Percentiles rank a stretch among this genome's conserved stretches.
These are phyloP conservation scores for Paracentrotus lividus DNA, from an alignment of 53 echinoderm and acorn worm species.

Conservation along the genomic window DNA sequence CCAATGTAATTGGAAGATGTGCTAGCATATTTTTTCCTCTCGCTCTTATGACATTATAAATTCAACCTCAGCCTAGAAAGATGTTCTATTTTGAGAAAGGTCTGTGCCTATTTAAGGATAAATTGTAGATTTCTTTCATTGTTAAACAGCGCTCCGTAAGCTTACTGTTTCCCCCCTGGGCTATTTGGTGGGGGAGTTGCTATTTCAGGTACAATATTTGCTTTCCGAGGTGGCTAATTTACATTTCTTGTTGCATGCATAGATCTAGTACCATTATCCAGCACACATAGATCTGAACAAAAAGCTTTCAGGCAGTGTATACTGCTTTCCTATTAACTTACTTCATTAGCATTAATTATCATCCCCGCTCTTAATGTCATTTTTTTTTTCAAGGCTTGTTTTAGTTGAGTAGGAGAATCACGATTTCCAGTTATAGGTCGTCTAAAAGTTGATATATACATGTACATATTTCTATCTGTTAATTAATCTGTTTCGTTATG, in stretches of 20 bases:
- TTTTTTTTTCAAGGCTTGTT: neutral
- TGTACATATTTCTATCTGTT: neutral
- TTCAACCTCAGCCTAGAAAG: constrained; percentile 26
- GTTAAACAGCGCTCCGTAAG: neutral
- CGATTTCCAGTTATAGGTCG: neutral
- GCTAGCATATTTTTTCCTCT: neutral
- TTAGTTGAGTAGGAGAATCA: neutral
- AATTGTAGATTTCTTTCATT: constrained; percentile 4
- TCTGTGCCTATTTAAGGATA: neutral
- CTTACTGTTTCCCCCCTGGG: neutral
- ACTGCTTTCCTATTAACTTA: neutral
- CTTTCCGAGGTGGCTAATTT: constrained; percentile 3
- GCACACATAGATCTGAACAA: neutral
- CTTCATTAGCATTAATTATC: neutral
- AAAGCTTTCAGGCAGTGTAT: neutral
- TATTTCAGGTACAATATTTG: constrained; percentile 42
- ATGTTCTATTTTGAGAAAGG: constrained; percentile 14
- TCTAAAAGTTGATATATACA: neutral
- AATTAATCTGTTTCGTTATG: too few species aligned
- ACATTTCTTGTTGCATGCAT: constrained; percentile 40
- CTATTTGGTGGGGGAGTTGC: neutral
- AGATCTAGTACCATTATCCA: neutral
- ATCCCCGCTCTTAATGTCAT: neutral
- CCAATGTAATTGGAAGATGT: neutral
- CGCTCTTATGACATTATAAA: neutral